Base-by-base conservation (phyloP, 2,888 invertebrate species). In the Argyresthia goedartella region DNA sequence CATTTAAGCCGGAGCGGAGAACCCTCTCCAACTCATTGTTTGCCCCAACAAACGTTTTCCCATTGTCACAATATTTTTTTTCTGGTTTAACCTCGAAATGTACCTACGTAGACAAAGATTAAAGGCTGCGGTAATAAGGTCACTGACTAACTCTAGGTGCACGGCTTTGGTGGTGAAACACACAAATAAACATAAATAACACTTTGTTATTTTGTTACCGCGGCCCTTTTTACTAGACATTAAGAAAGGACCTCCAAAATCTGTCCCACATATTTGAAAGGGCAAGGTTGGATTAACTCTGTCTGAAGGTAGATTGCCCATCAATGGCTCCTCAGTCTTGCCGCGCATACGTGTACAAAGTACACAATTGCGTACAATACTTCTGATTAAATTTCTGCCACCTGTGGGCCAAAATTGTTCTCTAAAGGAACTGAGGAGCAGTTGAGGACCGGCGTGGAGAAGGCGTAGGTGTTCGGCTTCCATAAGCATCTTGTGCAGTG, bases 161-260 rank as follows among this genome's bases (percentile, higher is more conserved):
- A 57, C 48, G 1, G 55, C 55, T 13, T 54, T 54, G 8, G 49
- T 39, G 8, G 43, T 49, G 14, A 54, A 50, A 46, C 50, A 41
- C 25, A 54, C 44, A 44, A 54, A 54, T 2, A 54, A 33, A 36
- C 54, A 54, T n/a, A 54, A 14, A 50, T 54, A 54, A 43, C 50
- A 13, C 35, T 53, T 54, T 16, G 8, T 9, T 13, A 54, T 16
- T 15, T 34, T 43, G 4, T 42, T 43, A 14, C 49, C 49, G 11
- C 50, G 52, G 8, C 52, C 50, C 36, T 46, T 52, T 10, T 33
- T 46, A n/a, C 49, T 46, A 44, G 13, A 45, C 15, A 52, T 46
- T 1, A 48, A 25, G 42, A 54, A 52, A 4, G 54, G 54, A 1
- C 52, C 54, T 1, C 42, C 49, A 47, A 36, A 54, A 39, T 52